Evolutionary conservation across 2,888 invertebrate species (phyloP).

Genomic region (Lasioglossum malachurum): DNA sequence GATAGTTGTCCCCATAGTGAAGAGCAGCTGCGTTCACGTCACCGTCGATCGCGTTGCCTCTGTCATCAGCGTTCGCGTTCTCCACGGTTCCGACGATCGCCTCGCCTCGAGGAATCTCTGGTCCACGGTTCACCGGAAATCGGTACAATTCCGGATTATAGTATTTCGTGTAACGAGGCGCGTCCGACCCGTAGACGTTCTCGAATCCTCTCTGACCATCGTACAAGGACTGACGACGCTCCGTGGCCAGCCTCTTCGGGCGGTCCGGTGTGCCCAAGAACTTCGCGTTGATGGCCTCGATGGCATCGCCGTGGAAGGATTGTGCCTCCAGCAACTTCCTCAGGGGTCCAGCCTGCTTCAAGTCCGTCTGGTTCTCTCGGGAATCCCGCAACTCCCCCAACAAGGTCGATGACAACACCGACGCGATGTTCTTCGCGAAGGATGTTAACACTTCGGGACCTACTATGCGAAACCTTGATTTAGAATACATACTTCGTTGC

Average conservation of each 20-base stretch:
- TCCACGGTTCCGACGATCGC: neutral
- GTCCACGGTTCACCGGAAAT: neutral
- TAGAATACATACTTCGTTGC: neutral
- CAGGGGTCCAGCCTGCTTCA: neutral
- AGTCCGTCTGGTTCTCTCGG: constrained; percentile 41
- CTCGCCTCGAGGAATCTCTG: neutral
- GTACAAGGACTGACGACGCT: neutral
- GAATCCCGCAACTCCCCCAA: constrained; percentile 45
- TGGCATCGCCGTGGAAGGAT: neutral
- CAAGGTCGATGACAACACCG: constrained; percentile 71
- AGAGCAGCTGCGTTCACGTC: constrained; percentile 23
- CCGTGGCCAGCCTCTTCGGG: neutral
- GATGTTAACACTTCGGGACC: constrained; percentile 74
- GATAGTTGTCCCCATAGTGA: neutral
- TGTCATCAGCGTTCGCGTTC: neutral
- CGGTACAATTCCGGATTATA: constrained; percentile 13
- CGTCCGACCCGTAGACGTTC: neutral
- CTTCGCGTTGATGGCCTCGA: neutral
- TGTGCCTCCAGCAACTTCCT: constrained; percentile 21
- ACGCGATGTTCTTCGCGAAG: constrained; percentile 74
- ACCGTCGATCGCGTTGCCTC: constrained; percentile 31
- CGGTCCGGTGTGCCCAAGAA: neutral
- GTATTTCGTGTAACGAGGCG: neutral
- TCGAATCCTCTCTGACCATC: constrained; percentile 11
- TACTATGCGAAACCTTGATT: constrained; percentile 41